Evolutionary conservation across 2,888 invertebrate genomes (phyloP).

Genomic region (Drosophila limbata): DNA sequence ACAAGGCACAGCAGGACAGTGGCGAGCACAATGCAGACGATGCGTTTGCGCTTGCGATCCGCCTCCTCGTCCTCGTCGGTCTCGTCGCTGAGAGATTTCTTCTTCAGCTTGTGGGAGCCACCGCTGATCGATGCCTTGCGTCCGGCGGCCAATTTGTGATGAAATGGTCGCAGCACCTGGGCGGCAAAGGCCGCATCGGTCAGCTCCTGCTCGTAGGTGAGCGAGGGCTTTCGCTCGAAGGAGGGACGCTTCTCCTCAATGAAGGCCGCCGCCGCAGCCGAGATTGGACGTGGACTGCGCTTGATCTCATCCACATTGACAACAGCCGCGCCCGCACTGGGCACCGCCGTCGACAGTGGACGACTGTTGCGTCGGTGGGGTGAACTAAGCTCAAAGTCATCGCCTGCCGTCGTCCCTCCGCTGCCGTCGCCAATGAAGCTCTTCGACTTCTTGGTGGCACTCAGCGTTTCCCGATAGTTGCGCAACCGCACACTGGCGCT

Average conservation of each 20-base stretch:
- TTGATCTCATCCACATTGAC: constrained; percentile 84
- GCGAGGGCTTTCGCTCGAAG: constrained; percentile 84
- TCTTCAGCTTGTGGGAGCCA: constrained; percentile 82
- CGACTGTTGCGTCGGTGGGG: constrained; percentile 85
- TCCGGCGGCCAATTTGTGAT: constrained; percentile 81
- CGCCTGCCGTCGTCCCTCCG: constrained; percentile 59
- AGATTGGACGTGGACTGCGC: constrained; percentile 84
- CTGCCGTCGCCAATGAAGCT: constrained; percentile 85
- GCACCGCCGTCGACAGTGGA: constrained; percentile 80
- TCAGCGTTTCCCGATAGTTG: constrained; percentile 84
- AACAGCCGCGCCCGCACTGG: constrained; percentile 51
- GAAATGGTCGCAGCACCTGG: constrained; percentile 84
- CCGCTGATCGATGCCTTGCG: constrained; percentile 82
- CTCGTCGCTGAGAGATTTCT: constrained; percentile 85
- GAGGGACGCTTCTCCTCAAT: constrained; percentile 85
- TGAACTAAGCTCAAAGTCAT: constrained; percentile 84
- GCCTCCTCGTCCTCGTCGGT: constrained; percentile 87
- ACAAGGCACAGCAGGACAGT: constrained; percentile 91
- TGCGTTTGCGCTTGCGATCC: constrained; percentile 89
- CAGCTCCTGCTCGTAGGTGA: constrained; percentile 84
- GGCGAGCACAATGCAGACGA: constrained; percentile 89
- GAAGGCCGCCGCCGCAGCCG: constrained; percentile 82
- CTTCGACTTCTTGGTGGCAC: constrained; percentile 85
- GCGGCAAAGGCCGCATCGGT: constrained; percentile 85
- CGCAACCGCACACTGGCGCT: constrained; percentile 85